Evolutionary conservation across 1,140 invertebrate genomes (phyloP), one percentile per base, ranked within the genome.

Genomic region (Argopecten irradians): DNA sequence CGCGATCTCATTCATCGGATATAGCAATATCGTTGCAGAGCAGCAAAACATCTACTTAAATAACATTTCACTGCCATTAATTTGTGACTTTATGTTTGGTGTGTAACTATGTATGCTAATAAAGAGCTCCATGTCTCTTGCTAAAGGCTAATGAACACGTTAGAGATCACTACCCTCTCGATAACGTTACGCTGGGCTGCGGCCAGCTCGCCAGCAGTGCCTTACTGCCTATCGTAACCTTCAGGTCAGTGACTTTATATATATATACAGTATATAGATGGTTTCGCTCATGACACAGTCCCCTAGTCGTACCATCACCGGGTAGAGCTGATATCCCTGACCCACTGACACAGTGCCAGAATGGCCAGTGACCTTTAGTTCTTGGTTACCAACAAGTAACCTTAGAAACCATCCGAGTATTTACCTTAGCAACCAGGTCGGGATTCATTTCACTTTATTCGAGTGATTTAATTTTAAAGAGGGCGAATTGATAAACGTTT

Each of bases 211-310:
- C 55, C 55, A 71, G 55, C n/a, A 22, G 55, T 28, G 55, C 55
- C 28, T 28, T 71, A 71, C 22, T 55, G 43, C 43, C 43, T 55
- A 22, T 19, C 7, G 55, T 71, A 71, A 71, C 55, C 55, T 71
- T 28, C 22, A 71, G 55, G 55, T 71, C 55, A 71, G 55, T 71
- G 55, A 71, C 55, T 71, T 16, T 0, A 11, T 28, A 71, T 16
- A 71, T n/a, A n/a, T n/a, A n/a, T n/a, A n/a, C n/a, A n/a, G n/a
- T n/a, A 71, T 71, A n/a, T 71, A 71, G 55, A 71, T 71, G 55
- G n/a, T 71, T 71, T 71, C 55, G 22, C 55, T 71, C 55, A 7
- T 71, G 55, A 71, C 55, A 71, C 55, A 71, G 55, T 71, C 55
- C 55, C 43, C 55, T 71, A 71, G 55, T n/a, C n/a, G n/a, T 71